Conservation (phyloP, 2,113 vertebrate genomes). For the Sciurus niger region DNA sequence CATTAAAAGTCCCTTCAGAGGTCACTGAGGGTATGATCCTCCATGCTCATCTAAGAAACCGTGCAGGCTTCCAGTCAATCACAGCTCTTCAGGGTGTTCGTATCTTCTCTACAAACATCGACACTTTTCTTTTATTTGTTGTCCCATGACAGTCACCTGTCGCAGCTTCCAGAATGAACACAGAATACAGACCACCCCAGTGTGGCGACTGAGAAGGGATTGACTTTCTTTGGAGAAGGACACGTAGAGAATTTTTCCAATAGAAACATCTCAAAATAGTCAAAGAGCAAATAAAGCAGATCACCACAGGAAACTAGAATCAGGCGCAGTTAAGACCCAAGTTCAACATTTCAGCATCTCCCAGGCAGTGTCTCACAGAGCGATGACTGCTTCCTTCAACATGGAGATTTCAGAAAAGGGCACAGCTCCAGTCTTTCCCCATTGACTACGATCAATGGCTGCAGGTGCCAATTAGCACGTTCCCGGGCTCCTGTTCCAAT, state of each 20-base stretch:
- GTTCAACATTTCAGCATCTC: accelerated
- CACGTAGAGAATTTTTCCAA: background rate
- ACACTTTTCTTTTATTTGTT: background rate
- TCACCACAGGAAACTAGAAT: background rate
- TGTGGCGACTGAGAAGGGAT: no score
- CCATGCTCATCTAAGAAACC: background rate
- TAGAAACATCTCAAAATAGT: background rate
- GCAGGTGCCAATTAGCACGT: accelerated
- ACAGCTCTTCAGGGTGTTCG: background rate
- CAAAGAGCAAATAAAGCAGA: background rate
- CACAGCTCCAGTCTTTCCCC: background rate
- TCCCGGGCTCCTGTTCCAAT: background rate
- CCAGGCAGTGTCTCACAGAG: background rate
- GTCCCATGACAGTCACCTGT: background rate
- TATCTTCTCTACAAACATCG: background rate
- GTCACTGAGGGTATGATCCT: background rate
- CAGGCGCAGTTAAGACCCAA: background rate
- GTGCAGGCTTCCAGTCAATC: background rate
- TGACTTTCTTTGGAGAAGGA: background rate
- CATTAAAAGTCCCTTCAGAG: background rate
- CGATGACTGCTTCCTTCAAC: background rate
- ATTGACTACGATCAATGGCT: accelerated
- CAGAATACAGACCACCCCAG: background rate
- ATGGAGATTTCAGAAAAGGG: background rate
- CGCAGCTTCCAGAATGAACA: background rate